phyloP scores from a whole-genome alignment of 1,140 invertebrate species.

The Helicoverpa zea region DNA sequence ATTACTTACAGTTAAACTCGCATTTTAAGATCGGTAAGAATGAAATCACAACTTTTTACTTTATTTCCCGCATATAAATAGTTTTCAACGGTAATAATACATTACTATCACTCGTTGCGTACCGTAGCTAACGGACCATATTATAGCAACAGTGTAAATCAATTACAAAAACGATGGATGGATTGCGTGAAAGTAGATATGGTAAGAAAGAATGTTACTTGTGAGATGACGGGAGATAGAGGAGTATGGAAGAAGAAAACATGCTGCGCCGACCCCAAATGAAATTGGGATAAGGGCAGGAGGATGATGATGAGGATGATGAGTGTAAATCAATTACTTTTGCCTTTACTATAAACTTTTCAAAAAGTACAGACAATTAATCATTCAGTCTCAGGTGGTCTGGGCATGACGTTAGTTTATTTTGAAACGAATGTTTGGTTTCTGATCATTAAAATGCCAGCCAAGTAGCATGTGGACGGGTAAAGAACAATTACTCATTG shows the following conservation, averaged over 20 bases:
- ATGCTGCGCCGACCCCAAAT: no score
- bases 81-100: conserved; percentile 17
- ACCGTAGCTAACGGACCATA: conserved; percentile 21
- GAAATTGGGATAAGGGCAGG: no score
- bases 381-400: conserved; percentile 34
- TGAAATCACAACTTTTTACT: conserved; percentile 8
- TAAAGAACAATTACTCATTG: conserved; percentile 12
- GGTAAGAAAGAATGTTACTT: no score
- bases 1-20: not conserved
- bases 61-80: conserved; percentile 15
- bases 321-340: conserved; percentile 4
- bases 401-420: conserved; percentile 28
- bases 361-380: conserved; percentile 31
- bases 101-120: conserved; percentile 30
- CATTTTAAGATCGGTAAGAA: not conserved
- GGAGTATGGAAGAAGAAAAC: no score
- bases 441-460: conserved; percentile 33
- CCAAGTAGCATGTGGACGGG: conserved; percentile 15
- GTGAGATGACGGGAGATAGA: no score
- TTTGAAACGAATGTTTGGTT: conserved; percentile 7
- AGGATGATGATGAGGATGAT: no score
- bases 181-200: no score
- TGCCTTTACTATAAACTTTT: conserved; percentile 1
- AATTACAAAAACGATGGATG: no score
- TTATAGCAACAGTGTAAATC: conserved; percentile 22